These are phyloP conservation scores for Candoia aspera DNA, from an alignment of 2,113 vertebrate species.

Conservation along the genomic window DNA sequence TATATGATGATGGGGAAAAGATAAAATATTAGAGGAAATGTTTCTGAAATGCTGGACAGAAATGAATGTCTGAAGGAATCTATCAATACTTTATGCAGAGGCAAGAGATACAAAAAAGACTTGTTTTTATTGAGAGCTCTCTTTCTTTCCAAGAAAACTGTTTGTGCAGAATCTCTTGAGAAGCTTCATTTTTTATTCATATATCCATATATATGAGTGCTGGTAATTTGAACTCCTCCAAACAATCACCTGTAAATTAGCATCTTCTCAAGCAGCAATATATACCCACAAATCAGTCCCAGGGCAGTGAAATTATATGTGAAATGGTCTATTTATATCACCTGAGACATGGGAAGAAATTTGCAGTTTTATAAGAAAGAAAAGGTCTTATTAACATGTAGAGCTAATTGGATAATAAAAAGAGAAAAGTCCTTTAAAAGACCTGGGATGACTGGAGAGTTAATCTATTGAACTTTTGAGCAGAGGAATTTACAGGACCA, in stretches of 20 bases:
- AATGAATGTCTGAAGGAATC: slow-evolving; percentile 54
- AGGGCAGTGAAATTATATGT: slow-evolving; percentile 45
- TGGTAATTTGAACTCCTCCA: slow-evolving; percentile 65
- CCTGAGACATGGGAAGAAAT: slow-evolving; percentile 47
- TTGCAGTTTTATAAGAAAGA: slow-evolving; percentile 46
- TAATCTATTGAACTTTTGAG: slow-evolving; percentile 53
- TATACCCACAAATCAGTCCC: slow-evolving; percentile 63
- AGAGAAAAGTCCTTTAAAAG: slow-evolving; percentile 40
- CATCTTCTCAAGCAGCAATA: slow-evolving; percentile 58
- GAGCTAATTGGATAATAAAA: slow-evolving; percentile 69
- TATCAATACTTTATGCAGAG: slow-evolving; percentile 44
- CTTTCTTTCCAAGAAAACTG: slow-evolving; percentile 67
- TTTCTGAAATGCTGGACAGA: slow-evolving; percentile 50
- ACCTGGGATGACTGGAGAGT: slow-evolving; percentile 42
- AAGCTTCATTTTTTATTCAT: slow-evolving; percentile 69
- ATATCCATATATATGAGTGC: slow-evolving; percentile 63
- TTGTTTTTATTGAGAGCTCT: slow-evolving; percentile 61
- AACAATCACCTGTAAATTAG: slow-evolving; percentile 72
- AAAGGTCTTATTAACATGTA: slow-evolving; percentile 58
- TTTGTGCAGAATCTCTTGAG: slow-evolving; percentile 63
- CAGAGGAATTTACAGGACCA: slow-evolving; percentile 40
- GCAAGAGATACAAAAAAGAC: slow-evolving; percentile 33
- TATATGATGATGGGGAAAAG: slow-evolving; percentile 44
- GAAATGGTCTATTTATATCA: slow-evolving; percentile 52
- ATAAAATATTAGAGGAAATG: slow-evolving; percentile 57